Conservation (phyloP, 1,140 invertebrate species). For the Euwallacea fornicatus region DNA sequence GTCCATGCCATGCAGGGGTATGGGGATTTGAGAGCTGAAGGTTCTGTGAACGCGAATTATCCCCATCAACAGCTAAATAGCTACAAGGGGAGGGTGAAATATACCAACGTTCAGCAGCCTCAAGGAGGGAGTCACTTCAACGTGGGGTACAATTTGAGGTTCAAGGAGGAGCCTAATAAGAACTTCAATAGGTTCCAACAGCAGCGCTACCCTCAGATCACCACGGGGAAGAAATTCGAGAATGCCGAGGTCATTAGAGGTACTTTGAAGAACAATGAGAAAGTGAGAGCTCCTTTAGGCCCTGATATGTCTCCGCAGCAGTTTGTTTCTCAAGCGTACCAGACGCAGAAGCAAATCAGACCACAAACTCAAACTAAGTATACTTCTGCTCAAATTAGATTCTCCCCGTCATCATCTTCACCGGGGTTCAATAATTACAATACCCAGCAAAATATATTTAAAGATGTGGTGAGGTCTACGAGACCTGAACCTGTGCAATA, state of each 20-base stretch:
- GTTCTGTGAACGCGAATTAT: conserved; percentile 23
- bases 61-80: not conserved
- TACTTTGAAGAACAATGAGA: conserved; percentile 29
- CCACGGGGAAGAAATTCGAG: conserved; percentile 22
- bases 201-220: too few relatives aligned
- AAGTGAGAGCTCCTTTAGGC: conserved; percentile 20
- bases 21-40: conserved; percentile 9
- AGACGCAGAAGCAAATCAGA: not conserved
- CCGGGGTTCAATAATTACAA: conserved; percentile 10
- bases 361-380: not conserved
- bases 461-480: conserved; percentile 12
- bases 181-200: not conserved
- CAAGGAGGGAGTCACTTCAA: conserved; percentile 17
- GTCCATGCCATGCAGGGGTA: not conserved
- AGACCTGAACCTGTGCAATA: conserved; percentile 6
- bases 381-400: conserved; percentile 1
- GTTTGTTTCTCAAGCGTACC: conserved; percentile 10
- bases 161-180: conserved; percentile 2
- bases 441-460: conserved; percentile 23
- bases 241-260: conserved; percentile 35
- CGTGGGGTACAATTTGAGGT: conserved; percentile 25
- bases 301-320: not conserved
- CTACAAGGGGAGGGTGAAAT: not conserved
- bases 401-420: not conserved
- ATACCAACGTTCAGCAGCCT: not conserved